Percentiles rank a stretch among this genome's conserved stretches.
phyloP scores from a whole-genome alignment of 1,140 invertebrate species.

The Saxidomus purpurata region DNA sequence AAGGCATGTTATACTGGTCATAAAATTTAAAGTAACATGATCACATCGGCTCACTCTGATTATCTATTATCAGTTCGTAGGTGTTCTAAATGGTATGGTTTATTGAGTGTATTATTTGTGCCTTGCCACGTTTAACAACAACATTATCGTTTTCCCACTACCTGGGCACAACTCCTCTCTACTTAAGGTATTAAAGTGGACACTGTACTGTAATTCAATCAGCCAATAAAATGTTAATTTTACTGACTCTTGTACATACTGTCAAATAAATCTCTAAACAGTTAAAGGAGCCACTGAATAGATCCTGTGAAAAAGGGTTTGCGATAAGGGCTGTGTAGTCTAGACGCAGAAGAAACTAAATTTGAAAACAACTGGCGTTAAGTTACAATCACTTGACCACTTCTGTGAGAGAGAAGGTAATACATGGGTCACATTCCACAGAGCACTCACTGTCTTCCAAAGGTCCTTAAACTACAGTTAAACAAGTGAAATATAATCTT shows the following conservation, averaged over 20 bases:
- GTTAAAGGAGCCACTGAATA: background rate
- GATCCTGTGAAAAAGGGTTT: background rate
- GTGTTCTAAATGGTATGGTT: background rate
- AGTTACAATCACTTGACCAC: too few relatives aligned
- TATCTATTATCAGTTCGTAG: background rate
- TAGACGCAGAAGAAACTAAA: background rate
- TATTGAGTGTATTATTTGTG: background rate
- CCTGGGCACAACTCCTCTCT: background rate
- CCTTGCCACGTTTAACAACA: background rate
- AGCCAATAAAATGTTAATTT: background rate
- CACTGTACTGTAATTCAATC: conserved; percentile 33
- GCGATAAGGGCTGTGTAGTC: background rate
- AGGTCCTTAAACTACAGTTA: too few relatives aligned
- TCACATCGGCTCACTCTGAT: background rate
- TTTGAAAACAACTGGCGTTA: background rate
- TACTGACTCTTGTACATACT: conserved; percentile 14
- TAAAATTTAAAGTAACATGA: background rate
- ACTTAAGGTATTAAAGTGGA: background rate
- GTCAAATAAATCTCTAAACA: conserved; percentile 1
- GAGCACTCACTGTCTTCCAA: too few relatives aligned
- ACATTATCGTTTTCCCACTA: conserved; percentile 33
- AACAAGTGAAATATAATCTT: too few relatives aligned
- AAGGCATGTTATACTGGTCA: background rate
- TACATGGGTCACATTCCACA: too few relatives aligned
- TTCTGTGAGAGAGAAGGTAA: too few relatives aligned